Evolutionary conservation across 2,797 vertebrate species (phyloP), one percentile per base, ranked within the genome.

Genomic region (Lacerta viridis): DNA sequence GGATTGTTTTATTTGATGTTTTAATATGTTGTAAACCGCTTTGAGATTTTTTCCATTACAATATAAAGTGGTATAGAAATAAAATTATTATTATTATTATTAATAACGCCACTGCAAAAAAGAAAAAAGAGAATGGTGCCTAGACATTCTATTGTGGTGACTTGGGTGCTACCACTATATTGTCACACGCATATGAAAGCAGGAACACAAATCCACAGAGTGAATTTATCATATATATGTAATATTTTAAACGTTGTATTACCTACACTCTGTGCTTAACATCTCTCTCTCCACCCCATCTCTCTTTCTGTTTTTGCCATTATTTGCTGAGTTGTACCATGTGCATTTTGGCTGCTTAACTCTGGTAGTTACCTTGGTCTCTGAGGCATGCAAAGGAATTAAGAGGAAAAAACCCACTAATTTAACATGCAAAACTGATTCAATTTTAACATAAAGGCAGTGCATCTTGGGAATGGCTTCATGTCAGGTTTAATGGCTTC

Each of bases 361-460:
- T 33, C 59, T 41, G 27, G 77, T 55, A 46, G 78, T 89, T 81
- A 68, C 78, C 43, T 68, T n/a, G 17, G 43, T 66, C 78, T 86
- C 84, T 89, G 84, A 89, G 76, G 71, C 71, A 59, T 25, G n/a
- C 41, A 85, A 77, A 76, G 27, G 46, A 82, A 76, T 89, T 85
- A 75, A 81, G 36, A 18, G 23, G 4, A 2, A 4, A 4, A 25
- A 33, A 33, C 33, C 33, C 13, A 18, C 71, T 69, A 68, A 76
- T 89, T 82, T 27, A 55, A 86, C 43, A 82, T 33, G 61, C 79
- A 89, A 82, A 89, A 20, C 55, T 80, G 41, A 69, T 89, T 71
- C 55, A 81, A 23, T 68, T 59, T 75, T 59, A 68, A 85, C 59
- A 41, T 80, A 18, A 81, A 82, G 27, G 33, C 80, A 59, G 27